Conservation (phyloP, 2,113 vertebrate species). For the Alethe castanea region DNA sequence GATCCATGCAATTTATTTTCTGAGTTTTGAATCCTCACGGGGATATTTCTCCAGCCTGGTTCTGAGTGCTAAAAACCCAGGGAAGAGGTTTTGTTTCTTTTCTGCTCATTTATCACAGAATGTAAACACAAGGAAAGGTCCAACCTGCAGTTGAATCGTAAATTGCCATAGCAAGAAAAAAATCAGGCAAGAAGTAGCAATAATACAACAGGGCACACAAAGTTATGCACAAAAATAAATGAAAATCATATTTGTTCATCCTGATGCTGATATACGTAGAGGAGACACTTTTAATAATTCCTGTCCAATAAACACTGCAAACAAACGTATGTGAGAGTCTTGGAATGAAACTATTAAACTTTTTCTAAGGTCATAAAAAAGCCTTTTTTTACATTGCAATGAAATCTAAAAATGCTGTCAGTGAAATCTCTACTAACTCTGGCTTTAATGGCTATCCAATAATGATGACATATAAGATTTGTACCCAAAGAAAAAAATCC, state of each 20-base stretch:
- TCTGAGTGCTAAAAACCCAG: neutral
- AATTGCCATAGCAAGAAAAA: neutral
- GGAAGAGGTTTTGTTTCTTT: neutral
- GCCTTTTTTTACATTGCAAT: neutral
- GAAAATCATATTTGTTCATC: neutral
- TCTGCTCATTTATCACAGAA: neutral
- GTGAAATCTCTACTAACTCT: neutral
- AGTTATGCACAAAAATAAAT: neutral
- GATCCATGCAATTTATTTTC: neutral
- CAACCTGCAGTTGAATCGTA: neutral
- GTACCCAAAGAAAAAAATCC: neutral
- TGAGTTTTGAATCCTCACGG: neutral
- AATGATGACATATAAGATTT: neutral
- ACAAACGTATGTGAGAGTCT: fast-evolving
- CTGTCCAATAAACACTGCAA: neutral
- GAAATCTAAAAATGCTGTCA: neutral
- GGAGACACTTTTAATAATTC: neutral
- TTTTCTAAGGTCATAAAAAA: neutral
- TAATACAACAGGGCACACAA: neutral
- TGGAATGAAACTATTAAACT: neutral
- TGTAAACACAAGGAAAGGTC: neutral
- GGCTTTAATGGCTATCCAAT: neutral
- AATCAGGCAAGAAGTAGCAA: neutral
- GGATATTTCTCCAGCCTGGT: neutral
- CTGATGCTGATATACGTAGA: neutral